phyloP scores from a whole-genome alignment of 1,140 invertebrate genomes.

The Phymastichus coffea region DNA sequence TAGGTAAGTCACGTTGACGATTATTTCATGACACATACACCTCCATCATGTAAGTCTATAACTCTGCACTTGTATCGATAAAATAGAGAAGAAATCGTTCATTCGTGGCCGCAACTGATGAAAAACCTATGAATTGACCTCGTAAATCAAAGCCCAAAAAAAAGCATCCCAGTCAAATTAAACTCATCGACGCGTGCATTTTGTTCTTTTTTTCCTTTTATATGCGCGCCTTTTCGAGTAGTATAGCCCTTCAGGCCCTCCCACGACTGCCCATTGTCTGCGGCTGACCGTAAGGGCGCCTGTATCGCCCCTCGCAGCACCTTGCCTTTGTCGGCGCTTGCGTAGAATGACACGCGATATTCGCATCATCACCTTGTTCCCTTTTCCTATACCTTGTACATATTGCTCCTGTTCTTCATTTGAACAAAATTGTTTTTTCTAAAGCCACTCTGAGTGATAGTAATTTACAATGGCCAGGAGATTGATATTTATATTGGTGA shows the following conservation, averaged over 20 bases:
- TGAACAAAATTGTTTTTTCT: constrained; percentile 26
- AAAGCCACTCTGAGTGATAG: too few relatives aligned
- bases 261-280: constrained; percentile 15
- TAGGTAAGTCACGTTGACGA: too few relatives aligned
- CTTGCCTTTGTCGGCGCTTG: constrained; percentile 32
- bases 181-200: constrained; percentile 1
- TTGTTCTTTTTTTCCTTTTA: constrained; percentile 10
- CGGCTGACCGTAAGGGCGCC: constrained; percentile 11
- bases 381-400: too few relatives aligned
- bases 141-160: not conserved
- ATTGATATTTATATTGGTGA: too few relatives aligned
- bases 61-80: too few relatives aligned
- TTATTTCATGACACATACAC: too few relatives aligned
- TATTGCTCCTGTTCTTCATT: not conserved
- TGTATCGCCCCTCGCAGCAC: constrained; percentile 5
- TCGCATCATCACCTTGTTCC: constrained; percentile 47
- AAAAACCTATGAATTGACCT: not conserved
- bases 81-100: too few relatives aligned
- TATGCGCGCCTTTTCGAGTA: constrained; percentile 25
- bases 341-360: constrained; percentile 51
- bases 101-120: too few relatives aligned
- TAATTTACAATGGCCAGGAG: too few relatives aligned
- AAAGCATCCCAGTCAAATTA: not conserved
- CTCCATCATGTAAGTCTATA: not conserved
- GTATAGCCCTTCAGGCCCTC: constrained; percentile 18